phyloP scores from a whole-genome alignment of 2,888 invertebrate species.

The Stenolophus ochropezus region DNA sequence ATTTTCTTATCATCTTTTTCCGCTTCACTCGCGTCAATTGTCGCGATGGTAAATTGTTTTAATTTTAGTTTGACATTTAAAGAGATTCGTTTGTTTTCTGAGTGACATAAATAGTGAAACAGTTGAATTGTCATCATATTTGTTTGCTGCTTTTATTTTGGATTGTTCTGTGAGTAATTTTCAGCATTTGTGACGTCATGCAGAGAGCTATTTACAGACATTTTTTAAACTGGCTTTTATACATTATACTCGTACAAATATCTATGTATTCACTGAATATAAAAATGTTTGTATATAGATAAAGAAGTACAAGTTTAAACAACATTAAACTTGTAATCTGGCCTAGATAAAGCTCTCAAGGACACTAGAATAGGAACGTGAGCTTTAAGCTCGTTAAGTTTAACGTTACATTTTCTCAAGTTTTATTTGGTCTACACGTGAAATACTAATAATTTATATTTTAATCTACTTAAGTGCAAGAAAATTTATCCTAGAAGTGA shows the following conservation, averaged over 20 bases:
- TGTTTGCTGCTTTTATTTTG: background rate
- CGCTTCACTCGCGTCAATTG: background rate
- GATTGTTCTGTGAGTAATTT: constrained; percentile 16
- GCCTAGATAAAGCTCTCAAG: background rate
- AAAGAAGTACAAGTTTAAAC: too few species aligned
- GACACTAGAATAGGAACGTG: background rate
- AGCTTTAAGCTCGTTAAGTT: background rate
- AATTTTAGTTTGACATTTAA: constrained; percentile 35
- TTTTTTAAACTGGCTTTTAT: constrained; percentile 13
- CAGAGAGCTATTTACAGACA: background rate
- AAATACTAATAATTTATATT: constrained; percentile 12
- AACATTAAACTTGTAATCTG: background rate
- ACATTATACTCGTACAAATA: too few species aligned
- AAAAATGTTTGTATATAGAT: too few species aligned
- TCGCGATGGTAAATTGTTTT: constrained; percentile 28
- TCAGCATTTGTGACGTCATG: background rate
- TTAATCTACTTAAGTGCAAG: constrained; percentile 11
- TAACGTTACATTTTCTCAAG: constrained; percentile 3
- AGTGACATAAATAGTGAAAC: constrained; percentile 34
- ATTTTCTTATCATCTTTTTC: background rate
- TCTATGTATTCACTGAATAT: too few species aligned
- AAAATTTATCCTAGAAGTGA: constrained; percentile 17
- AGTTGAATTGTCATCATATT: constrained; percentile 30
- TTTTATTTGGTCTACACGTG: background rate
- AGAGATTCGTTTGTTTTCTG: constrained; percentile 26